Evolutionary conservation across 2,797 vertebrate species (phyloP).

Genomic region (Gymnopithys bicolor): DNA sequence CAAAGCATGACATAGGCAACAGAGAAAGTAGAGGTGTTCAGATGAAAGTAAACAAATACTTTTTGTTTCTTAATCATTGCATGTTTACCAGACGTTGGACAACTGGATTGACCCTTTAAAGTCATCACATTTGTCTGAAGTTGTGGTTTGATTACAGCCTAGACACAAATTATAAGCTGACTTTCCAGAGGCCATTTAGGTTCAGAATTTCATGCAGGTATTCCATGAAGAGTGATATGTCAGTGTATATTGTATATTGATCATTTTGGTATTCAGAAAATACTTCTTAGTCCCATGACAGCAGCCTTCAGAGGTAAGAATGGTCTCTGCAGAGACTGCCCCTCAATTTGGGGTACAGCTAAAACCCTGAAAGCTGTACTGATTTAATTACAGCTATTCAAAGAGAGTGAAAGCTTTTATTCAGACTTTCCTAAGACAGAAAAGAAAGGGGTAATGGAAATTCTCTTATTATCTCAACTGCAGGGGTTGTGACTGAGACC

Average conservation of each 20-base stretch:
- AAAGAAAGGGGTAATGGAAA: slow-evolving; percentile 20
- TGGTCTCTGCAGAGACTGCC: neutral
- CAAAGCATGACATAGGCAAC: neutral
- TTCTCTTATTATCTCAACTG: slow-evolving; percentile 27
- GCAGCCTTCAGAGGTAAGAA: neutral
- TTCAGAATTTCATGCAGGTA: neutral
- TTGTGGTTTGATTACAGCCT: slow-evolving; percentile 31
- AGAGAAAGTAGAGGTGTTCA: neutral
- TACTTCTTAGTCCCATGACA: neutral
- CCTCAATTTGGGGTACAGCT: neutral
- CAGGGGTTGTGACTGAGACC: neutral
- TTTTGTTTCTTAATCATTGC: neutral
- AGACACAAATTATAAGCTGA: neutral
- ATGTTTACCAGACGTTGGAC: neutral
- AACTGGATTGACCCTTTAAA: slow-evolving; percentile 2
- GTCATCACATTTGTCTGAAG: slow-evolving; percentile 27
- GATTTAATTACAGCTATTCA: slow-evolving; percentile 31
- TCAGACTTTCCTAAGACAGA: neutral
- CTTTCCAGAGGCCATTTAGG: neutral
- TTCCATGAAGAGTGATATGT: neutral
- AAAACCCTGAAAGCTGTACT: neutral
- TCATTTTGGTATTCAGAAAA: slow-evolving; percentile 1
- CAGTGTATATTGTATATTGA: neutral
- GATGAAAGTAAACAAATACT: neutral
- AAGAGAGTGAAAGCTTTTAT: slow-evolving; percentile 27